A percentile compares a stretch with the other conserved stretches of the same genome.
These are phyloP conservation scores for Hydrolagus colliei DNA, from an alignment of 2,797 vertebrate genomes.

Conservation along the genomic window DNA sequence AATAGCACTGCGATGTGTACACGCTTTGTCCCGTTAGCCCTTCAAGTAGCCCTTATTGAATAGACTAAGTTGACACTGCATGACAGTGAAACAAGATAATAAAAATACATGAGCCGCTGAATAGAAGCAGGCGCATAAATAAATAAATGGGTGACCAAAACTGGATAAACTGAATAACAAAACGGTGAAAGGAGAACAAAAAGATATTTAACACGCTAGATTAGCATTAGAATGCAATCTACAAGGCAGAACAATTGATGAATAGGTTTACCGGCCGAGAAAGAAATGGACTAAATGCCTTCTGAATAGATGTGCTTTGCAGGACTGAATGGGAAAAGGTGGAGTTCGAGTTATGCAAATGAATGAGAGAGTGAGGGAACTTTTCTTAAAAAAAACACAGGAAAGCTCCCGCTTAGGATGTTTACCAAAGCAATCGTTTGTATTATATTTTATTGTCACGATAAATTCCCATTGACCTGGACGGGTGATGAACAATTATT, in stretches of 20 bases:
- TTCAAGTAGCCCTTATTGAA: conserved; percentile 97
- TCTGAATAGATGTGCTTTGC: conserved; percentile 94
- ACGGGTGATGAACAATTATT: not conserved
- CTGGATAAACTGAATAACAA: conserved; percentile 99
- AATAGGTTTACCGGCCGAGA: conserved; percentile 98
- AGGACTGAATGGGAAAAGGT: conserved; percentile 76
- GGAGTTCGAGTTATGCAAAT: conserved; percentile 81
- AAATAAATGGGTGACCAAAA: conserved; percentile 99
- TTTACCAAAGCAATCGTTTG: conserved; percentile 47
- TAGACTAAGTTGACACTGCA: conserved; percentile 99
- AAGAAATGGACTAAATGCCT: conserved; percentile 99
- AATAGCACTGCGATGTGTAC: conserved; percentile 98
- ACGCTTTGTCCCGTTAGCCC: conserved; percentile 96
- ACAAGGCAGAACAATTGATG: conserved; percentile 99
- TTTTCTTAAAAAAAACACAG: conserved; percentile 49
- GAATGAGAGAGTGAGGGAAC: conserved; percentile 55
- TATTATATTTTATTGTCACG: not conserved
- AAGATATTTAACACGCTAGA: conserved; percentile 99
- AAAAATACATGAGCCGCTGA: conserved; percentile 99
- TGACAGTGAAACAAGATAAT: conserved; percentile 99
- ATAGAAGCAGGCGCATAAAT: conserved; percentile 99
- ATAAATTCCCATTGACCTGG: not conserved
- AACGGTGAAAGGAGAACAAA: conserved; percentile 98
- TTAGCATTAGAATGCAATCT: conserved; percentile 99
- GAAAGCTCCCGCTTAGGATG: conserved; percentile 51